Base-by-base conservation (phyloP, 2,797 vertebrate genomes). In the Coilia nasus region DNA sequence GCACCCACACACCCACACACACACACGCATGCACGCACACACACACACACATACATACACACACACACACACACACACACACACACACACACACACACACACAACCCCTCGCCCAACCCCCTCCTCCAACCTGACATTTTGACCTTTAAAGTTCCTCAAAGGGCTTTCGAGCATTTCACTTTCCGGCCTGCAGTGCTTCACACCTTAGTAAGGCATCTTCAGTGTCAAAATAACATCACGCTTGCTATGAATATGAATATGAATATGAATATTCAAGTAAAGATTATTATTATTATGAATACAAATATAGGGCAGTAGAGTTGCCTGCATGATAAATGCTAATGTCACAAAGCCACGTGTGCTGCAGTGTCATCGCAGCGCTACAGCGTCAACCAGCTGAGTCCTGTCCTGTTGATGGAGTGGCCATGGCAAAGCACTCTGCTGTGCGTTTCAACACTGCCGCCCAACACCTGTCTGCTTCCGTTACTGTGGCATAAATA, bases 181-280 rank as follows among this genome's bases (percentile, higher is more conserved):
- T 46, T 87, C 88, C 35, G 28, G 7, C 10, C 2, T 1, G 28
- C 21, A 28, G 7, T 1, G 50, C 7, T 54, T 28, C 10, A 12
- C 62, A 25, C 6, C 25, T 67, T 11, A 67, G 62, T 17, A 31
- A 35, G 67, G 67, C 7, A 67, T 10, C 25, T 21, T 2, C 6
- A 64, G 6, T 23, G 60, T 25, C 17, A 44, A 19, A 78, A 78
- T 31, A 21, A 19, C 31, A 31, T 15, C 31, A 19, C 54, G 1
- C 89, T 14, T 85, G 10, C 82, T 84, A 15, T 90, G n/a, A 54
- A 14, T 84, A n/a, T 81, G 75, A 28, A 41, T 84, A 21, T 84
- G 17, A 54, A 11, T 2, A 60, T n/a, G 21, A 21, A 5, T 60
- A n/a, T 56, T n/a, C n/a, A n/a, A n/a, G n/a, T n/a, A n/a, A n/a